Evolutionary conservation across 1,140 invertebrate species (phyloP).

Genomic region (Steinernema khuongi): DNA sequence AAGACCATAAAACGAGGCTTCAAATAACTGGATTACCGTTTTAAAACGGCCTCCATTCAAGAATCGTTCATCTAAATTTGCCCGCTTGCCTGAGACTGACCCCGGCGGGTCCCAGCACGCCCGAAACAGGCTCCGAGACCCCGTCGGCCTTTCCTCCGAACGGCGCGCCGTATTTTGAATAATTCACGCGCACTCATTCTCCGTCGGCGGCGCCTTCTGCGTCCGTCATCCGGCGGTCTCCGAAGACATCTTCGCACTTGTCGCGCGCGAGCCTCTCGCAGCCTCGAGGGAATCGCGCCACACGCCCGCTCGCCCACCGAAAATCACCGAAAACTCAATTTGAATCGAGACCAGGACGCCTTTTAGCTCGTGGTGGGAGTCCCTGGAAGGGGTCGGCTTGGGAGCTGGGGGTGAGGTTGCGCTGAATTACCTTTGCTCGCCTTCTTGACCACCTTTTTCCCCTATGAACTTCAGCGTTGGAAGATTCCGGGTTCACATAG

Average conservation of each 20-base stretch:
- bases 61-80: too few relatives aligned
- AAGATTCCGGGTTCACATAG: too few relatives aligned
- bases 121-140: neutral
- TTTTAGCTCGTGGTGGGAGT: too few relatives aligned
- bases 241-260: constrained; percentile 16
- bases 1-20: too few relatives aligned
- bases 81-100: too few relatives aligned
- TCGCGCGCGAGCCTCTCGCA: neutral
- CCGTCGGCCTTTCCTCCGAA: neutral
- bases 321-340: neutral
- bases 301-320: neutral
- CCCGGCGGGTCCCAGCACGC: neutral
- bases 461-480: too few relatives aligned
- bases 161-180: neutral
- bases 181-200: neutral
- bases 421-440: too few relatives aligned
- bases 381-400: too few relatives aligned
- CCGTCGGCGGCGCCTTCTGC: neutral
- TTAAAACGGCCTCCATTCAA: too few relatives aligned
- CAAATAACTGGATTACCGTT: too few relatives aligned
- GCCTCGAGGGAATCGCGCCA: neutral
- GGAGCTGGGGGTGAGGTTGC: too few relatives aligned
- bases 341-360: constrained; percentile 2
- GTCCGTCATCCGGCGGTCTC: constrained; percentile 3
- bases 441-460: too few relatives aligned